phyloP scores from a whole-genome alignment of 2,888 invertebrate species.

The Ophraella communa region DNA sequence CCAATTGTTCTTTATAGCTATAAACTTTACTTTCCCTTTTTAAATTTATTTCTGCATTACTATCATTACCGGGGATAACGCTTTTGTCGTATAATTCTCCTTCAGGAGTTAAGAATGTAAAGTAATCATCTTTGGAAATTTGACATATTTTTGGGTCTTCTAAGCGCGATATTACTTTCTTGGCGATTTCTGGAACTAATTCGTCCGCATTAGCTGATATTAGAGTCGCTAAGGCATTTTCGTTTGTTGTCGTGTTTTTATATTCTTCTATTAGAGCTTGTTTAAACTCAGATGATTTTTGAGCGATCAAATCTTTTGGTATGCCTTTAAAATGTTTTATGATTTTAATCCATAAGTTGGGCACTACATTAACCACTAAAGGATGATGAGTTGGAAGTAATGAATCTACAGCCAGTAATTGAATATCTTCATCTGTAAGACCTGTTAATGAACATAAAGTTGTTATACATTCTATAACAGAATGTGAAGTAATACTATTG shows the following conservation, averaged over 20 bases:
- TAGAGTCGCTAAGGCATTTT: conserved; percentile 77
- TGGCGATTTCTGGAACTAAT: conserved; percentile 71
- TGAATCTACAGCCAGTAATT: conserved; percentile 69
- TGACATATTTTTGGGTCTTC: conserved; percentile 70
- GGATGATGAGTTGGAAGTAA: conserved; percentile 81
- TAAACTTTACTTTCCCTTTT: conserved; percentile 96
- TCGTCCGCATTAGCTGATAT: conserved; percentile 69
- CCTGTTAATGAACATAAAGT: conserved; percentile 57
- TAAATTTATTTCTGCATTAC: conserved; percentile 73
- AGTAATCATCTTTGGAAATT: conserved; percentile 81
- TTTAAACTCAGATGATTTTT: conserved; percentile 66
- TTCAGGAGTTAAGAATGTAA: conserved; percentile 82
- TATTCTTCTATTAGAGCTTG: conserved; percentile 68
- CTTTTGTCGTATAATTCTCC: conserved; percentile 92
- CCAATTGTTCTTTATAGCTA: conserved; percentile 95
- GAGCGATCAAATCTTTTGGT: conserved; percentile 67
- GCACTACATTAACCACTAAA: conserved; percentile 65
- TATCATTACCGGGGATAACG: conserved; percentile 68
- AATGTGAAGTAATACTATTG: conserved; percentile 61
- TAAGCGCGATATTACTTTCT: conserved; percentile 67
- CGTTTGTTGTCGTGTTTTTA: conserved; percentile 61
- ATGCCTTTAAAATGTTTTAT: conserved; percentile 65
- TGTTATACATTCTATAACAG: conserved; percentile 57
- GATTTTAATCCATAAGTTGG: conserved; percentile 74
- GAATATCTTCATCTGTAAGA: conserved; percentile 62